These are phyloP conservation scores for Bombyx huttoni DNA, from an alignment of 2,888 invertebrate species.

Conservation along the genomic window DNA sequence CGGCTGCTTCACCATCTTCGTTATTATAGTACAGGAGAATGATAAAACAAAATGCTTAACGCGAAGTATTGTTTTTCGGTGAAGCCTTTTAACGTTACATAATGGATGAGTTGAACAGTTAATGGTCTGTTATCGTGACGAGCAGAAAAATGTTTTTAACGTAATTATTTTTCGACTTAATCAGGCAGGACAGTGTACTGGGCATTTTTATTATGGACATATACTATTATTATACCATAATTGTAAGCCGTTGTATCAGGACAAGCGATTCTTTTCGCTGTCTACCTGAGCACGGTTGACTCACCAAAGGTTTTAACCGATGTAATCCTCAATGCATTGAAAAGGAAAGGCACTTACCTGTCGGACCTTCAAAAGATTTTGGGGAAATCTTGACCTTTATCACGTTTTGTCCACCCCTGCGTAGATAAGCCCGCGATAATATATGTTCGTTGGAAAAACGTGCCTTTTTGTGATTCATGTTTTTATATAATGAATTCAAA, in stretches of 20 bases:
- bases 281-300: constrained; percentile 35
- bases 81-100: not conserved
- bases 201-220: not conserved
- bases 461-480: constrained; percentile 1
- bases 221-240: not conserved
- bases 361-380: constrained; percentile 5
- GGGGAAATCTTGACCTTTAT: constrained; percentile 2
- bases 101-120: not conserved
- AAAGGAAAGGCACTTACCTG: constrained; percentile 16
- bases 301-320: constrained; percentile 28
- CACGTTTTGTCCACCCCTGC: not conserved
- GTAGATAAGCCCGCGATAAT: not conserved
- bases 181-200: too few relatives aligned
- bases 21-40: too few relatives aligned
- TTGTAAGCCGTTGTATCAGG: constrained; percentile 1
- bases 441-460: not conserved
- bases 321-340: constrained; percentile 26
- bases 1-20: not conserved
- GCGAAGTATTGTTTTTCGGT: not conserved
- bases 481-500: not conserved
- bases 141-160: not conserved
- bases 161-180: constrained; percentile 4
- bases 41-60: not conserved
- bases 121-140: not conserved
- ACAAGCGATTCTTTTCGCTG: constrained; percentile 9